Conservation (phyloP, 2,888 invertebrate species). For the Steromphala cineraria region DNA sequence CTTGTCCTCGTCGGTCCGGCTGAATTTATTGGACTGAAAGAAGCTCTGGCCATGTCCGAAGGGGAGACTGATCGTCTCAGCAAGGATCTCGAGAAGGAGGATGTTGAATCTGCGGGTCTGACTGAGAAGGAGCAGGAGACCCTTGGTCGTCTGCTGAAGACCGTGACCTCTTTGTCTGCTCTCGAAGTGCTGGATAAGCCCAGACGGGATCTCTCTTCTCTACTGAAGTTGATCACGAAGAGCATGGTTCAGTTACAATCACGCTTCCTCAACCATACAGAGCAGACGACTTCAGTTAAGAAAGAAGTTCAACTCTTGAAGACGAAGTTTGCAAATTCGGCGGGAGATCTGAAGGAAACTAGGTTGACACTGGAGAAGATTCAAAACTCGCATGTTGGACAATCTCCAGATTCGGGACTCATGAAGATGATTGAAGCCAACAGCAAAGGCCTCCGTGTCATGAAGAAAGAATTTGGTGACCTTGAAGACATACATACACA, state of each 20-base stretch:
- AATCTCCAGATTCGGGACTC: neutral
- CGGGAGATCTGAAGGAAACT: neutral
- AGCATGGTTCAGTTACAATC: neutral
- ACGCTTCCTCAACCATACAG: neutral
- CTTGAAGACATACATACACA: neutral
- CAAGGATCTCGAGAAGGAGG: neutral
- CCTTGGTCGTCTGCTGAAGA: neutral
- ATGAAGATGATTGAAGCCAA: neutral
- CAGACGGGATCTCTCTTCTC: neutral
- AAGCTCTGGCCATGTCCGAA: neutral
- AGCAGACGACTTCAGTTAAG: neutral
- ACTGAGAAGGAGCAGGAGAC: neutral
- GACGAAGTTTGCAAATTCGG: neutral
- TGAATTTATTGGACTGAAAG: neutral
- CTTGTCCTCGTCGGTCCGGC: neutral
- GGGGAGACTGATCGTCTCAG: neutral
- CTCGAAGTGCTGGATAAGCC: neutral
- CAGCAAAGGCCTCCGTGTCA: neutral
- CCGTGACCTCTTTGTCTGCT: neutral
- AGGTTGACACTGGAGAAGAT: neutral
- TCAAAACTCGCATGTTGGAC: too few relatives aligned
- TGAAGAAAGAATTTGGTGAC: neutral
- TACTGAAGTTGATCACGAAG: neutral
- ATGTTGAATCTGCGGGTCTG: neutral
- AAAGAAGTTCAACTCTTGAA: neutral